Conservation (phyloP, 2,888 invertebrate genomes). For the Diplolepis rosae region DNA sequence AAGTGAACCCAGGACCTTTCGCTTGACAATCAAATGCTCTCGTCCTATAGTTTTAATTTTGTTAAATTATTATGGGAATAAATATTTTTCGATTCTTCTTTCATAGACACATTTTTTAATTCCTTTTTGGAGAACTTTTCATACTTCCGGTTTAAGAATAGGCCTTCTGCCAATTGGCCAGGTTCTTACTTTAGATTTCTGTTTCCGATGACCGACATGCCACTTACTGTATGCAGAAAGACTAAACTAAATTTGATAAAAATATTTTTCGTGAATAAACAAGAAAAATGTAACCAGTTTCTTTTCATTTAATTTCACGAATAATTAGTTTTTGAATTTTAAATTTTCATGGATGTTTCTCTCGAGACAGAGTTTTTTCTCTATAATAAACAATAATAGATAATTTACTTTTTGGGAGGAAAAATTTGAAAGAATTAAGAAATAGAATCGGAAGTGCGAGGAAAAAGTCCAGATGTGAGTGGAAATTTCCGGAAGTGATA, state of each 20-base stretch:
- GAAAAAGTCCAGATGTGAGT: background rate
- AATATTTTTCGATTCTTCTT: too few species aligned
- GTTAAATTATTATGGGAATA: too few species aligned
- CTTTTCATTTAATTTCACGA: too few species aligned
- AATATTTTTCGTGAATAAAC: background rate
- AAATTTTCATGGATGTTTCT: too few species aligned
- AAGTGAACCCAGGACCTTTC: too few species aligned
- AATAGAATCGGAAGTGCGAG: background rate
- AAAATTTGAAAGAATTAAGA: background rate
- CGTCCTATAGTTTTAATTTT: too few species aligned
- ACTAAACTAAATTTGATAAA: background rate
- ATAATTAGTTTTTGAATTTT: too few species aligned
- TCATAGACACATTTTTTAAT: background rate
- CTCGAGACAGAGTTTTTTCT: too few species aligned
- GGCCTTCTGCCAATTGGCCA: slow-evolving; percentile 18
- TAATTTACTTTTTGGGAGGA: too few species aligned
- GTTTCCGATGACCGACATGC: background rate
- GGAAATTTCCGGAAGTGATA: background rate
- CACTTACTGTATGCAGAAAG: background rate
- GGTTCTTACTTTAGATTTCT: background rate
- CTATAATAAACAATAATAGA: too few species aligned
- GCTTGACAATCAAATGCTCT: too few species aligned
- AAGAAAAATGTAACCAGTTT: too few species aligned
- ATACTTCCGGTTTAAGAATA: slow-evolving; percentile 5
- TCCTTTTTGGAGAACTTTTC: background rate